phyloP scores from a whole-genome alignment of 2,888 invertebrate genomes.

The Arge pagana region DNA sequence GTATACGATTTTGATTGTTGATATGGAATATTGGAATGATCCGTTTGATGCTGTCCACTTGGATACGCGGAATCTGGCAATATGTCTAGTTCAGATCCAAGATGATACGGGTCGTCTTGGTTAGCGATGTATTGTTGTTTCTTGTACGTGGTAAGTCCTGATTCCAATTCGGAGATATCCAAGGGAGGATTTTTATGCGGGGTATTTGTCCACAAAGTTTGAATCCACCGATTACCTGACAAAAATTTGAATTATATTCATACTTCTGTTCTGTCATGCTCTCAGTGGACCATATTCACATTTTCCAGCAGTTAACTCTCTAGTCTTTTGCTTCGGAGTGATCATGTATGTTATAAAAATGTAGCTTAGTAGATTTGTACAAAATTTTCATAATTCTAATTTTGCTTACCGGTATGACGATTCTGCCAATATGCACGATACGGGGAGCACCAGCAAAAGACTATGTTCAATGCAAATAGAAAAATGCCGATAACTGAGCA shows the following conservation, averaged over 20 bases:
- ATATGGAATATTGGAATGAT: slow-evolving; percentile 40
- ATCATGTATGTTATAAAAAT: too few relatives aligned
- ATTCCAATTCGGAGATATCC: slow-evolving; percentile 76
- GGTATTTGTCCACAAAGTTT: slow-evolving; percentile 82
- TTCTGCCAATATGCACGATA: slow-evolving; percentile 83
- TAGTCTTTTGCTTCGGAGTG: not conserved
- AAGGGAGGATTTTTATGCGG: slow-evolving; percentile 83
- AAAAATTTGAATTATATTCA: slow-evolving; percentile 21
- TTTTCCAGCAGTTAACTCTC: not conserved
- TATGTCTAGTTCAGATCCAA: slow-evolving; percentile 57
- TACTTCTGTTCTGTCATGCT: slow-evolving; percentile 24
- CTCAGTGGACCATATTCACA: not conserved
- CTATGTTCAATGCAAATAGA: slow-evolving; percentile 75
- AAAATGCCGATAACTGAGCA: slow-evolving; percentile 73
- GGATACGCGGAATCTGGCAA: too few relatives aligned
- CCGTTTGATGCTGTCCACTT: slow-evolving; percentile 40
- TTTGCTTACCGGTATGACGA: slow-evolving; percentile 71
- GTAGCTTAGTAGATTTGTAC: not conserved
- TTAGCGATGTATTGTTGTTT: too few relatives aligned
- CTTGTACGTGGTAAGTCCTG: slow-evolving; percentile 56
- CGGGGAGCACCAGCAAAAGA: slow-evolving; percentile 80
- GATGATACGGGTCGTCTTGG: slow-evolving; percentile 48
- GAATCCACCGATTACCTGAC: slow-evolving; percentile 81
- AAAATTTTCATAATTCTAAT: slow-evolving; percentile 9
- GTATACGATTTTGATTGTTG: slow-evolving; percentile 50